Evolutionary conservation across 2,113 vertebrate species (phyloP).

Genomic region (Pluvianellus socialis): DNA sequence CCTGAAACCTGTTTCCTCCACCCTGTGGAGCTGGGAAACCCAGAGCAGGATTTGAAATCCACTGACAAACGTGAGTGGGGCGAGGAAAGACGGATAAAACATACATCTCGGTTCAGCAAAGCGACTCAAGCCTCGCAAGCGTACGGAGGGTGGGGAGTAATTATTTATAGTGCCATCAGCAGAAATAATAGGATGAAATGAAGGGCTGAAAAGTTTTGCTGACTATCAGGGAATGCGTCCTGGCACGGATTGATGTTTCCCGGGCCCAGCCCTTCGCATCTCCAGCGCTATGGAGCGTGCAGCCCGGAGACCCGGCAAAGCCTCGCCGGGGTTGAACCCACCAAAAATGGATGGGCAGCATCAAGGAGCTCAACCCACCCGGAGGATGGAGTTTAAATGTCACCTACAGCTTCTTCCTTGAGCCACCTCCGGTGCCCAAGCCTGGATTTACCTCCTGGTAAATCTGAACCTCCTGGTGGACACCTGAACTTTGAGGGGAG

Average conservation of each 20-base stretch:
- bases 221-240: slow-evolving; percentile 31
- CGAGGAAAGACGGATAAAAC: neutral
- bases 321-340: neutral
- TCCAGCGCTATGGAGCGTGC: neutral
- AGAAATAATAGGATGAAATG: slow-evolving; percentile 54
- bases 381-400: neutral
- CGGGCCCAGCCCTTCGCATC: neutral
- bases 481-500: neutral
- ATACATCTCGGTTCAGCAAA: slow-evolving; percentile 18
- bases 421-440: neutral
- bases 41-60: neutral
- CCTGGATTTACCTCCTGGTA: neutral
- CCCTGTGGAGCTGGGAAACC: neutral
- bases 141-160: slow-evolving; percentile 33
- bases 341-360: rapidly evolving
- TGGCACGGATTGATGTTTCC: neutral
- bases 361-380: neutral
- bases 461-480: neutral
- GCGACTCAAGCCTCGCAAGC: neutral
- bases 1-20: neutral
- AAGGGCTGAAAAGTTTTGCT: slow-evolving; percentile 66
- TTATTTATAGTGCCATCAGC: slow-evolving; percentile 64
- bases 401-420: neutral
- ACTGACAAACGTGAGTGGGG: neutral
- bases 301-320: neutral